Evolutionary conservation across 2,797 vertebrate genomes (phyloP), one percentile per base, ranked within the genome.

Genomic region (Labroides dimidiatus): DNA sequence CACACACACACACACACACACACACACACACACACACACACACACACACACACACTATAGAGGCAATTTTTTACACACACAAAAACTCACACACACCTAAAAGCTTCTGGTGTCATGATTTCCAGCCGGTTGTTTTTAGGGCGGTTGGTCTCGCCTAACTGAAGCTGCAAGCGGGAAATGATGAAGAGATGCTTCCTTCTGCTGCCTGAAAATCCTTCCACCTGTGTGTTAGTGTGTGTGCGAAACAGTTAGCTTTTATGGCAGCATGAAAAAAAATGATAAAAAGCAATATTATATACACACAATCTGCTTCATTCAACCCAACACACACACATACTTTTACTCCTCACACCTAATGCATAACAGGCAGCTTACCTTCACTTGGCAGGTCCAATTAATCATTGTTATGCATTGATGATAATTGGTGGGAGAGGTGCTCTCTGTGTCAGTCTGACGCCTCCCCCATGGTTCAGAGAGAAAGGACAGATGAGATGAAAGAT

Each of bases 101-200:
- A 64, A 8, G 42, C 60, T n/a, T 59, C 37, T 21, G 10, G 59
- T 57, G 50, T 77, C 44, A 56, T 53, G 39, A 60, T 52, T 50
- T 76, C 59, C 66, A 70, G 81, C 74, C 61, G 65, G 66, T 77
- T 64, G 72, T 49, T 43, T 77, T 67, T 75, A 55, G 52, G 48
- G 55, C 67, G 56, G 49, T 75, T 74, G 49, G 77, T 75, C 50
- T 54, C n/a, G 8, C 66, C 50, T 43, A 37, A 61, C 64, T 68
- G 59, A 64, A 19, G 58, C 65, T 81, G 49, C 65, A 78, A 73
- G 49, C 43, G 66, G 47, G 69, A 43, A 75, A 57, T 60, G 78
- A 77, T 71, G 49, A 84, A 79, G 77, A 77, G 60, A 75, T 53
- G 58, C 61, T 77, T 81, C 42, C 41, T 56, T 72, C 57, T 64